Evolutionary conservation across 1,140 invertebrate species (phyloP).

Genomic region (Carposina sasakii): DNA sequence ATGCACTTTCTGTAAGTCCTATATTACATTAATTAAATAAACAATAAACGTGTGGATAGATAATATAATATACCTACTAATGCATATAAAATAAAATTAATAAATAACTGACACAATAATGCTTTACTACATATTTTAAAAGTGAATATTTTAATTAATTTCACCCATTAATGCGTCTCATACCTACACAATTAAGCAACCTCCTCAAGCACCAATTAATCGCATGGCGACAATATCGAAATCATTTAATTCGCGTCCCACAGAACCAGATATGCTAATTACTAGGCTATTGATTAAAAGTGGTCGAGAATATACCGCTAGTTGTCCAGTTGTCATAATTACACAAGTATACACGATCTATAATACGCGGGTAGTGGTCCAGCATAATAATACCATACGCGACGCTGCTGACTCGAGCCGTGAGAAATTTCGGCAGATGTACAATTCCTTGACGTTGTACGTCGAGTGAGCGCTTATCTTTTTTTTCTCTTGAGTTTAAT

Average conservation of each 20-base stretch:
- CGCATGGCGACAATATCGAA: not conserved
- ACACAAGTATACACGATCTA: slow-evolving; percentile 26
- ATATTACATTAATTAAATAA: too few relatives aligned
- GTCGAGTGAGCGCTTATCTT: slow-evolving; percentile 60
- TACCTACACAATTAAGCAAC: too few relatives aligned
- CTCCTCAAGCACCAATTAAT: not conserved
- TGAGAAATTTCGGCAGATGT: slow-evolving; percentile 72
- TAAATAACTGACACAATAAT: not conserved
- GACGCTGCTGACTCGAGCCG: slow-evolving; percentile 45
- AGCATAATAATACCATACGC: slow-evolving; percentile 63
- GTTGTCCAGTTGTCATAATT: slow-evolving; percentile 62
- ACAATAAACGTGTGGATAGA: too few relatives aligned
- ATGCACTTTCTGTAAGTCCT: too few relatives aligned
- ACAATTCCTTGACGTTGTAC: slow-evolving; percentile 65
- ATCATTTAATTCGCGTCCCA: not conserved
- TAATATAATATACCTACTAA: too few relatives aligned
- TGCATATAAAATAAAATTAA: too few relatives aligned
- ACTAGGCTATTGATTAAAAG: slow-evolving; percentile 52
- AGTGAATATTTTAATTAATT: too few relatives aligned
- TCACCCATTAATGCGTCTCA: too few relatives aligned
- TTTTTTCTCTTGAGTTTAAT: slow-evolving; percentile 58
- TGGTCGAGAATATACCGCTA: slow-evolving; percentile 45
- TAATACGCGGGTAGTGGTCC: slow-evolving; percentile 43
- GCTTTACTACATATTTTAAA: not conserved
- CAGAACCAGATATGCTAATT: slow-evolving; percentile 59